Percentiles rank a stretch among this genome's conserved stretches.
phyloP scores from a whole-genome alignment of 2,888 invertebrate genomes.

The Brachypalpus laphriformis region DNA sequence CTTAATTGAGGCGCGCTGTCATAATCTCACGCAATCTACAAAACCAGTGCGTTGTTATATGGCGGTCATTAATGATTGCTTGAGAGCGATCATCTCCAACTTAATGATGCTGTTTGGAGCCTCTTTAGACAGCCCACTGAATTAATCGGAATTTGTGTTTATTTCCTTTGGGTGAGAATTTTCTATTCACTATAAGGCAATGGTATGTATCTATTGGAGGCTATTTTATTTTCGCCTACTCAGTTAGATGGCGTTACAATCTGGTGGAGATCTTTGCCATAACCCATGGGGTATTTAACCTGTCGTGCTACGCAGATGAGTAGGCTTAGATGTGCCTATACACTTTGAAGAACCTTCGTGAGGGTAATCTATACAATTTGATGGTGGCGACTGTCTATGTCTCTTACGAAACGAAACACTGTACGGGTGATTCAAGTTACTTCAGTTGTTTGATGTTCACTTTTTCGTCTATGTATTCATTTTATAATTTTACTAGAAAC shows the following conservation, averaged over 20 bases:
- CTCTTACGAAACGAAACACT: too few species aligned
- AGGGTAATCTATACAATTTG: background rate
- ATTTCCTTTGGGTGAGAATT: constrained; percentile 31
- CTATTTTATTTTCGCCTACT: constrained; percentile 7
- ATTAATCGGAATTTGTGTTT: constrained; percentile 42
- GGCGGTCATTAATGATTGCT: constrained; percentile 45
- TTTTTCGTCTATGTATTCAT: too few species aligned
- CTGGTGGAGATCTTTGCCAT: constrained; percentile 16
- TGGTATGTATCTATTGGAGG: background rate
- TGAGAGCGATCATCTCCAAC: constrained; percentile 46
- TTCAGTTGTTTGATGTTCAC: too few species aligned
- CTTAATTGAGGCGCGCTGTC: constrained; percentile 36
- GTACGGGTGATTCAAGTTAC: too few species aligned
- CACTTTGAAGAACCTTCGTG: constrained; percentile 13
- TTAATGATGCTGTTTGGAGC: constrained; percentile 46
- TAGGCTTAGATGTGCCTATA: background rate
- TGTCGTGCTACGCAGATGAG: background rate
- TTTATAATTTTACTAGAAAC: too few species aligned
- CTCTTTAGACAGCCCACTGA: constrained; percentile 38
- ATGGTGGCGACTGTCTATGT: background rate
- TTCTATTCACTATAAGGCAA: background rate
- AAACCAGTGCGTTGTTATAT: constrained; percentile 20
- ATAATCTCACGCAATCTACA: constrained; percentile 53
- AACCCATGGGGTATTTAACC: background rate
- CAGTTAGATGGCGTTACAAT: constrained; percentile 24